These are phyloP conservation scores for Chouioia cunea DNA, from an alignment of 2,888 invertebrate genomes.

Conservation along the genomic window DNA sequence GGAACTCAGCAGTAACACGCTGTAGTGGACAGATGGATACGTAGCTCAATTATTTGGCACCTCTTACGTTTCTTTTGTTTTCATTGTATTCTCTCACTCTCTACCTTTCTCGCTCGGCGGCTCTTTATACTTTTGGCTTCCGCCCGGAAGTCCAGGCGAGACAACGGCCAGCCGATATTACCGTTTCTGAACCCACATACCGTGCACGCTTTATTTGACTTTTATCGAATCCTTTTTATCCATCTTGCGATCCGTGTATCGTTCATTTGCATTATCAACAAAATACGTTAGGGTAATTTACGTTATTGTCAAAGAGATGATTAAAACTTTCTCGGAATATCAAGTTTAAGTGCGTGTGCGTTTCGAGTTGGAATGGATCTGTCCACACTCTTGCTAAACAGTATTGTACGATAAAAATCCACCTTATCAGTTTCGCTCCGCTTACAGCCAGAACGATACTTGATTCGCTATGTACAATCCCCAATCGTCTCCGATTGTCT, in stretches of 20 bases:
- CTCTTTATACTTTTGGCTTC: constrained; percentile 15
- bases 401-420: too few relatives aligned
- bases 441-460: too few relatives aligned
- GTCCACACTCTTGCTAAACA: too few relatives aligned
- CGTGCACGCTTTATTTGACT: too few relatives aligned
- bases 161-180: constrained; percentile 29
- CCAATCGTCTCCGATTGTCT: not conserved
- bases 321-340: constrained; percentile 35
- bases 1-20: too few relatives aligned
- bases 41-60: not conserved
- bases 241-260: not conserved
- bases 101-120: not conserved
- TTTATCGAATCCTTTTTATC: too few relatives aligned
- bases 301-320: not conserved
- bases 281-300: not conserved
- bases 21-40: not conserved
- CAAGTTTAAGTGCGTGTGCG: not conserved
- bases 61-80: not conserved
- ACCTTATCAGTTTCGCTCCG: too few relatives aligned
- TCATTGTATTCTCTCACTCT: not conserved
- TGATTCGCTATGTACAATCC: too few relatives aligned
- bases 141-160: constrained; percentile 38
- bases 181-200: not conserved
- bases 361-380: too few relatives aligned
- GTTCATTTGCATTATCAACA: not conserved